phyloP scores from a whole-genome alignment of 35 echinoderm and acorn worm genomes.

The Ophioderma brevispina region DNA sequence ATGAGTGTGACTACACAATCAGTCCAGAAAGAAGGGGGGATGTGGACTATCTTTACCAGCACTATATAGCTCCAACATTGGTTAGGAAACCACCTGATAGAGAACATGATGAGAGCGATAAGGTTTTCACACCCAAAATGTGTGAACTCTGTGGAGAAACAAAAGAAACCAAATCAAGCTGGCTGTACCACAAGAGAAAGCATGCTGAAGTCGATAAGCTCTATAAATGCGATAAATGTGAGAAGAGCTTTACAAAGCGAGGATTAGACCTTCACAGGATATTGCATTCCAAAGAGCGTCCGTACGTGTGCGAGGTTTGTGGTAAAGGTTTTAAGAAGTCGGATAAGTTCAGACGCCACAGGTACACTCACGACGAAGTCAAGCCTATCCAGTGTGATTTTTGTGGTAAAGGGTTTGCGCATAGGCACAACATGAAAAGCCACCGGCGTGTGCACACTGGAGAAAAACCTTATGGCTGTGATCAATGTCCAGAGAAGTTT shows the following conservation, averaged over 20 bases:
- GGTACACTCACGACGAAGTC: not conserved
- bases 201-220: not conserved
- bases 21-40: no score
- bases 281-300: not conserved
- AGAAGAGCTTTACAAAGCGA: not conserved
- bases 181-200: not conserved
- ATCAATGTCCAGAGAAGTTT: not conserved
- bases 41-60: no score
- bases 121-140: not conserved
- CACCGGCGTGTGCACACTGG: not conserved
- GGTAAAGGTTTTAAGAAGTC: not conserved
- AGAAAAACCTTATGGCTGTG: not conserved
- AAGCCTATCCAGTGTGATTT: not conserved
- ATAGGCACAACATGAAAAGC: not conserved
- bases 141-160: not conserved
- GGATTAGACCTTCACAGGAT: not conserved
- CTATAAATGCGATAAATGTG: not conserved
- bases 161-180: not conserved
- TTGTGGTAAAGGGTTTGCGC: not conserved
- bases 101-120: no score
- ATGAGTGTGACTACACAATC: no score
- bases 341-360: not conserved
- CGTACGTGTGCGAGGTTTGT: not conserved
- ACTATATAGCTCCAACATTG: no score
- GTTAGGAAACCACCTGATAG: no score